A percentile compares a stretch with the other conserved stretches of the same genome.
Evolutionary conservation across 2,113 vertebrate species (phyloP).

Genomic region (Forbesichthys papilliferus): DNA sequence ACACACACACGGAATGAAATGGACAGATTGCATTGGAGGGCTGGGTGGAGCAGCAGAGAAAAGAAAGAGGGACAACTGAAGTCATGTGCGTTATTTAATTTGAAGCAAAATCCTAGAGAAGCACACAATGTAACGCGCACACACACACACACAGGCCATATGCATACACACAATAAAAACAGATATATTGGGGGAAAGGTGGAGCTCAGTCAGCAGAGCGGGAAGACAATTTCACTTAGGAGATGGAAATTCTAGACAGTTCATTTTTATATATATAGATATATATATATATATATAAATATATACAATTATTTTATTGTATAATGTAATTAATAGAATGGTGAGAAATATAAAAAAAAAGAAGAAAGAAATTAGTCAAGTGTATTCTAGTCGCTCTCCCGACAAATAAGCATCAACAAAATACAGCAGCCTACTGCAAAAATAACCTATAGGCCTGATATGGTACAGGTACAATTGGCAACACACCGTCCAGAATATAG

Average conservation of each 20-base stretch:
- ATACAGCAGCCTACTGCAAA: no score
- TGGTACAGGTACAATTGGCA: no score
- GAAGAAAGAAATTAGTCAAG: neutral
- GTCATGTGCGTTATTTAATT: conserved; percentile 67
- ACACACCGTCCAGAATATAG: no score
- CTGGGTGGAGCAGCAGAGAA: conserved; percentile 21
- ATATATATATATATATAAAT: conserved; percentile 21
- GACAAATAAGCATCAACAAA: no score
- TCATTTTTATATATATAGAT: conserved; percentile 8
- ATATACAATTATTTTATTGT: no score
- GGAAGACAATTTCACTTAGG: no score
- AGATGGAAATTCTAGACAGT: no score
- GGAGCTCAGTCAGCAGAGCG: no score
- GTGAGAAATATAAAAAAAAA: neutral
- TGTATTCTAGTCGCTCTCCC: no score
- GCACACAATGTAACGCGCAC: conserved; percentile 43
- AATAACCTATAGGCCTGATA: no score
- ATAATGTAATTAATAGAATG: no score
- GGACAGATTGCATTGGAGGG: conserved; percentile 42
- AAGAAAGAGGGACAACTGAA: conserved; percentile 35
- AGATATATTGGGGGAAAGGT: no score
- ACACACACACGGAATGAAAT: conserved; percentile 17
- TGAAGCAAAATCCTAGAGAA: conserved; percentile 67
- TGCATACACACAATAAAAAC: conserved; percentile 24
- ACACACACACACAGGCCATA: conserved; percentile 1